These are phyloP conservation scores for Chiloscyllium punctatum DNA, from an alignment of 2,797 vertebrate genomes.

Conservation along the genomic window DNA sequence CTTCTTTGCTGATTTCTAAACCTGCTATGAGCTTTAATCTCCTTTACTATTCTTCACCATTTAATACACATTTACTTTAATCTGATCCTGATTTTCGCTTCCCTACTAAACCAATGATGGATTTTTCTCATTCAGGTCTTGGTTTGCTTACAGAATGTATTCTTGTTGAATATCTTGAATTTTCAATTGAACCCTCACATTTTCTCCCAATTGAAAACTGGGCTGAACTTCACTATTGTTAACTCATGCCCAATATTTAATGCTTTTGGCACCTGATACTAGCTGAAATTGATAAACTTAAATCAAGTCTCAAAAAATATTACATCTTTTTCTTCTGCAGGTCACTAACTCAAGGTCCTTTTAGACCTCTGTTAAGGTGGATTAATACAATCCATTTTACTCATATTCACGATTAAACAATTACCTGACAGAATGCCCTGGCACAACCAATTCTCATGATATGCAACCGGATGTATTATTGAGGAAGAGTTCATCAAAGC, in stretches of 20 bases:
- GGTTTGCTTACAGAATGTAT: no score
- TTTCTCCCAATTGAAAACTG: neutral
- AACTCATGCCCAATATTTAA: neutral
- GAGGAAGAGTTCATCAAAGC: neutral
- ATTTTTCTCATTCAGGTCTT: neutral
- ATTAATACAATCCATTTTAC: slow-evolving; percentile 24
- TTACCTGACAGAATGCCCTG: neutral
- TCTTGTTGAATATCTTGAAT: neutral
- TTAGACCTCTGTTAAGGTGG: neutral
- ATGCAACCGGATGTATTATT: slow-evolving; percentile 2
- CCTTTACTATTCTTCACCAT: neutral
- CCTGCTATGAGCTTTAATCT: neutral
- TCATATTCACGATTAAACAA: slow-evolving; percentile 5
- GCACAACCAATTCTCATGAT: neutral
- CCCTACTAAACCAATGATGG: neutral
- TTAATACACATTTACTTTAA: neutral
- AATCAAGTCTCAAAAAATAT: neutral
- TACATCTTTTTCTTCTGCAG: neutral
- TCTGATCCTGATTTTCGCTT: neutral
- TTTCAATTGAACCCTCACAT: neutral
- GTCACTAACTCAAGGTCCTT: neutral
- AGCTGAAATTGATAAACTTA: neutral
- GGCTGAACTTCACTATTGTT: neutral
- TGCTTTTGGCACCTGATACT: neutral
- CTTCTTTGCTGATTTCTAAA: neutral